Evolutionary conservation across 2,888 invertebrate genomes (phyloP).

Genomic region (Cylloceria caligata): DNA sequence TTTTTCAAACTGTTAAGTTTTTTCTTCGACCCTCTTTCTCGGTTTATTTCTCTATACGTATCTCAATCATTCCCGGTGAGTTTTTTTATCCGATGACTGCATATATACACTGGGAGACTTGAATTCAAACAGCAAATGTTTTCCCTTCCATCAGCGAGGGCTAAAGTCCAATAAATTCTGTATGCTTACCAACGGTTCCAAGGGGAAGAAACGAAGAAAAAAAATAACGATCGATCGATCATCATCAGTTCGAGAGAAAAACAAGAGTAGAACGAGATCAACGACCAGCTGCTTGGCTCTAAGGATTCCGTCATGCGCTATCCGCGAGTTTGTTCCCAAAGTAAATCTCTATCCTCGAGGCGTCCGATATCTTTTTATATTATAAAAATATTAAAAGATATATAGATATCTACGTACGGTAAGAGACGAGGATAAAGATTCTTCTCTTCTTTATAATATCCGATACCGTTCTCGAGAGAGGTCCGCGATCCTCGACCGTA

Average conservation of each 20-base stretch:
- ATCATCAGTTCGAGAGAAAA: conserved; percentile 49
- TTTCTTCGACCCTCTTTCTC: conserved; percentile 10
- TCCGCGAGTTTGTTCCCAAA: conserved; percentile 51
- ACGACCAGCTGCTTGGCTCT: conserved; percentile 31
- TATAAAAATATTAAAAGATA: conserved; percentile 9
- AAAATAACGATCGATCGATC: conserved; percentile 50
- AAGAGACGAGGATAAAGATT: conserved; percentile 41
- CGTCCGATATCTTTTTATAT: conserved; percentile 19
- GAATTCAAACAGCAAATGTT: conserved; percentile 55
- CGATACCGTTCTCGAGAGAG: conserved; percentile 75
- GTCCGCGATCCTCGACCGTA: conserved; percentile 74
- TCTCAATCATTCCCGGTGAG: conserved; percentile 45
- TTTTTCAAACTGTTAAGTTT: conserved; percentile 8
- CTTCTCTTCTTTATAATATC: conserved; percentile 73
- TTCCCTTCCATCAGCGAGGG: conserved; percentile 19
- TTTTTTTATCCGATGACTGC: conserved; percentile 11
- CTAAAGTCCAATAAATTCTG: conserved; percentile 15
- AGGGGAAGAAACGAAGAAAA: background rate
- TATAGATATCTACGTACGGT: conserved; percentile 9
- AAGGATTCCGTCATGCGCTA: conserved; percentile 39
- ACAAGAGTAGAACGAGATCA: conserved; percentile 37
- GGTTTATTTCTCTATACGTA: conserved; percentile 17
- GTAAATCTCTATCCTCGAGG: conserved; percentile 44
- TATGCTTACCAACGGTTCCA: conserved; percentile 4
- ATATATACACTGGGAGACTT: conserved; percentile 10